These are phyloP conservation scores for Podiceps cristatus DNA, from an alignment of 2,113 vertebrate species.

Conservation along the genomic window DNA sequence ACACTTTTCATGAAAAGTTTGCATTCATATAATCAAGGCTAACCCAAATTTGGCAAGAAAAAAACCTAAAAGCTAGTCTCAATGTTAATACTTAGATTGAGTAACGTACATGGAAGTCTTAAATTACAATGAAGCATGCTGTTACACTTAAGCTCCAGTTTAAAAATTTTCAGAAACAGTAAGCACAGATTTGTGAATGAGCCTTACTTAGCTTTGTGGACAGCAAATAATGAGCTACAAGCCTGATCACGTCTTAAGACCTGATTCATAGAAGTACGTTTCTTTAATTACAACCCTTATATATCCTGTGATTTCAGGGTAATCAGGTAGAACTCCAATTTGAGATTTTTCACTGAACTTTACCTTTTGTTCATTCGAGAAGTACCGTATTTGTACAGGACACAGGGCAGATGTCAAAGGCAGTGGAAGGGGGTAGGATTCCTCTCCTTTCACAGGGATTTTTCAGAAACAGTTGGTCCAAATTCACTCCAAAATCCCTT, in stretches of 20 bases:
- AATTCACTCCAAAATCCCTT: not conserved
- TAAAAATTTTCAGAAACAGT: constrained; percentile 35
- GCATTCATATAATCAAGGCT: not conserved
- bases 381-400: not conserved
- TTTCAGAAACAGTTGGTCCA: not conserved
- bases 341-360: not conserved
- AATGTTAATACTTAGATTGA: constrained; percentile 16
- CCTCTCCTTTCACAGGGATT: not conserved
- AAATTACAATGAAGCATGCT: constrained; percentile 34
- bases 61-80: not conserved
- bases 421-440: not conserved
- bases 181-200: constrained; percentile 9
- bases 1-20: not conserved
- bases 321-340: fast-evolving
- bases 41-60: not conserved
- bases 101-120: constrained; percentile 15
- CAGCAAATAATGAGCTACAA: not conserved
- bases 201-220: constrained; percentile 27
- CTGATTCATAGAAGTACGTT: not conserved
- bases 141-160: constrained; percentile 44
- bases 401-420: not conserved
- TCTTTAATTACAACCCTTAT: not conserved
- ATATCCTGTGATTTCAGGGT: not conserved
- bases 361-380: not conserved
- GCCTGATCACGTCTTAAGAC: not conserved